Base-by-base conservation (phyloP, 2,113 vertebrate genomes). In the Chaetorhynchus papuensis region DNA sequence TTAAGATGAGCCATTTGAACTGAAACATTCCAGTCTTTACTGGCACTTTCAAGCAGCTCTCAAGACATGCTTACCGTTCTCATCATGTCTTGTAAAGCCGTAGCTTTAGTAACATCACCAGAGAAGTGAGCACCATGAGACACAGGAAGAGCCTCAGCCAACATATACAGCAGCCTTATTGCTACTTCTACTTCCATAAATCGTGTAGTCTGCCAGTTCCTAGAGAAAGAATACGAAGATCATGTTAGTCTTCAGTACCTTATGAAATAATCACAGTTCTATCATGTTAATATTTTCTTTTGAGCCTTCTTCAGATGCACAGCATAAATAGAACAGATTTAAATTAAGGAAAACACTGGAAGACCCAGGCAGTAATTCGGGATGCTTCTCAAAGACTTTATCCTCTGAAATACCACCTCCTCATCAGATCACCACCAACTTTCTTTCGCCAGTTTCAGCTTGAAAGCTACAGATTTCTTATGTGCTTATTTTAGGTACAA, bases 181-280 rank as follows among this genome's bases (percentile, higher is more conserved):
- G 99, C 98, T 78, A 99, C 99, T 97, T 99, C 99, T 87, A 99
- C 99, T 97, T 99, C 99, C 99, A 99, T 99, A 97, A 99, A 99
- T 15, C 97, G 86, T 1, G 98, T 97, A 3, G 98, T 98, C 97
- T 99, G 99, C 99, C 99, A 99, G 44, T 96, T 98, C 97, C 99
- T 99, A 96, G 13, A 91, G 83, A 78, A 96, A 65, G 21, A 70
- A 64, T 8, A 92, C 1, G 6, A 91, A 79, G 8, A 74, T 14
- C 30, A 17, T 3, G 8, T 39, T 50, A 79, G 54, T 44, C 49
- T 71, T n/a, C 24, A 45, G 60, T 7, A 71, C 15, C 9, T 70
- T 68, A 84, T 8, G 18, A 71, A 91, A 90, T 42, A 78, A 84
- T 33, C 8, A 35, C 9, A 33, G 23, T 65, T 82, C 41, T 45